Conservation (phyloP, 1,140 invertebrate species). For the Drosophila aff. region DNA sequence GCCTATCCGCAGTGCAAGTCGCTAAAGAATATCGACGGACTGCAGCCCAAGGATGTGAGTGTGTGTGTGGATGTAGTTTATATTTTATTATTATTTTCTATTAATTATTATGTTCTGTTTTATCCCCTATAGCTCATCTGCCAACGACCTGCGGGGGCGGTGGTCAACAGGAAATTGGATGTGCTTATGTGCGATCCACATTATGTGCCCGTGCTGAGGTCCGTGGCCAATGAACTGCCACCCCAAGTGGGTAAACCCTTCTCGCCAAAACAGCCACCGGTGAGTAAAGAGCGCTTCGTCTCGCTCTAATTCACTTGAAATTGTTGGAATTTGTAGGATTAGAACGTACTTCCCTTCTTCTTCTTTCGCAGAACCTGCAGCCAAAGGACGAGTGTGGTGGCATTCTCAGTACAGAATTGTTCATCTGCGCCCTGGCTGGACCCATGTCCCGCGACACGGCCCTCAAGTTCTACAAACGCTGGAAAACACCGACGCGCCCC, state of each 20-base stretch:
- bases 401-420: conserved; percentile 88
- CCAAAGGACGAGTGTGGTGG: conserved; percentile 84
- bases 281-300: conserved; percentile 73
- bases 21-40: conserved; percentile 90
- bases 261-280: conserved; percentile 88
- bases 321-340: neutral
- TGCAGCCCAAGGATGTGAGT: conserved; percentile 91
- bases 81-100: neutral
- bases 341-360: neutral
- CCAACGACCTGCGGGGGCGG: conserved; percentile 86
- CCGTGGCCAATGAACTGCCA: conserved; percentile 89
- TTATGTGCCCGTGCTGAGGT: conserved; percentile 93
- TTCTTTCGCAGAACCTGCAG: conserved; percentile 86
- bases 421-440: conserved; percentile 93
- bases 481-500: conserved; percentile 91
- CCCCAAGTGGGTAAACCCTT: conserved; percentile 91
- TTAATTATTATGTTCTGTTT: neutral
- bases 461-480: conserved; percentile 89
- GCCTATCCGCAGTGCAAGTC: conserved; percentile 91
- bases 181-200: conserved; percentile 89
- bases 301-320: neutral
- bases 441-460: conserved; percentile 93
- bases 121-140: conserved; percentile 88
- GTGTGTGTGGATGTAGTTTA: too few relatives aligned
- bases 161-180: conserved; percentile 87